Evolutionary conservation across 2,113 vertebrate genomes (phyloP).

Genomic region (Isichthys henryi): DNA sequence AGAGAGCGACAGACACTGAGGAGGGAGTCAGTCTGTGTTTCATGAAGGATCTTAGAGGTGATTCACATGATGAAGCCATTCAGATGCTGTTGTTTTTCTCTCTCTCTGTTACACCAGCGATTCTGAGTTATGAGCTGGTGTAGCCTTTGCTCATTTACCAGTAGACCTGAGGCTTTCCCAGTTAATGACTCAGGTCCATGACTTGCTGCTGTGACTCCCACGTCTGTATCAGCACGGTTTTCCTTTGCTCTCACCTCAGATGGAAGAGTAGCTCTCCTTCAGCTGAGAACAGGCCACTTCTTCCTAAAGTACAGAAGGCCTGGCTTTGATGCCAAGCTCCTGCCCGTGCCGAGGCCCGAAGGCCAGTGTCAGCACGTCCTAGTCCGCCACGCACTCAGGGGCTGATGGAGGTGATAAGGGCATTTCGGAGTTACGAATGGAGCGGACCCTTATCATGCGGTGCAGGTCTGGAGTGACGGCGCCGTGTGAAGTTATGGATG

Average conservation of each 20-base stretch:
- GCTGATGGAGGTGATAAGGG: conserved; percentile 30
- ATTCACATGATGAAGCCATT: neutral
- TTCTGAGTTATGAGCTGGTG: neutral
- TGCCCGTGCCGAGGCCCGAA: neutral
- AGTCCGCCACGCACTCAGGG: neutral
- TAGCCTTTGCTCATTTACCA: neutral
- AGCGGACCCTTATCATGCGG: conserved; percentile 39
- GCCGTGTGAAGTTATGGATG: conserved; percentile 35
- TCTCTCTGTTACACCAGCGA: neutral
- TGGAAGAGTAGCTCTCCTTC: neutral
- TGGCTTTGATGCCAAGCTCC: neutral
- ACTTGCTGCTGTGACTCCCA: neutral
- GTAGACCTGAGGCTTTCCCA: neutral
- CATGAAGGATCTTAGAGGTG: neutral
- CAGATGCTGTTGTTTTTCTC: neutral
- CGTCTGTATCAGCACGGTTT: neutral
- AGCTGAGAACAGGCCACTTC: neutral
- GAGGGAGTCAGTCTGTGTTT: neutral
- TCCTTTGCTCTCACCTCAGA: neutral
- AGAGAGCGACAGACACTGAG: neutral
- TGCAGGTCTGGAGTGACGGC: conserved; percentile 11
- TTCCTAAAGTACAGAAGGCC: neutral
- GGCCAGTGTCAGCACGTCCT: neutral
- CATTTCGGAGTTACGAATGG: conserved; percentile 34
- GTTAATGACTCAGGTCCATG: neutral